A percentile compares a stretch with the other conserved stretches of the same genome.
phyloP scores from a whole-genome alignment of 2,113 vertebrate genomes.

The Petrocephalus microphthalmus region DNA sequence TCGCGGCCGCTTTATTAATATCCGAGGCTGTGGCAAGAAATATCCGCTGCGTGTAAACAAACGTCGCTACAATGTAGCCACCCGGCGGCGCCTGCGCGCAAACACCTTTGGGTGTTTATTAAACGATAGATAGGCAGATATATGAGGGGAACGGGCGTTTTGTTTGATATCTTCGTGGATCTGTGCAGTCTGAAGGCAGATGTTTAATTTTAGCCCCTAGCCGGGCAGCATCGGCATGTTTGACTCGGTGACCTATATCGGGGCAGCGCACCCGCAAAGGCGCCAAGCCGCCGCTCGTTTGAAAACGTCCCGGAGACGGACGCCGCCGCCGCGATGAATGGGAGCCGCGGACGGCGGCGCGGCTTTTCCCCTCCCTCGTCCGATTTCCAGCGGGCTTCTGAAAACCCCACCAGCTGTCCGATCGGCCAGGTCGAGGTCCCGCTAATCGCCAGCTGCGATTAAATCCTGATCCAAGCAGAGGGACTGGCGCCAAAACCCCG shows the following conservation, averaged over 20 bases:
- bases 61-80: background rate
- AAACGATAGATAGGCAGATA: background rate
- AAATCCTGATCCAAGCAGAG: background rate
- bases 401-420: background rate
- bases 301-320: conserved; percentile 44
- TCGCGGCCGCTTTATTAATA: conserved; percentile 15
- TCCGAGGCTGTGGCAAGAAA: conserved; percentile 18
- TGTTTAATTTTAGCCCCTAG: background rate
- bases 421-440: background rate
- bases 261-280: conserved; percentile 59
- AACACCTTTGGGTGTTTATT: background rate
- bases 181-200: background rate
- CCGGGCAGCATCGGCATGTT: background rate
- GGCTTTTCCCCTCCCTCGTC: background rate
- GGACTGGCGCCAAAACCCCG: background rate
- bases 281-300: conserved; percentile 63
- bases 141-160: background rate
- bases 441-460: background rate
- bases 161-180: background rate
- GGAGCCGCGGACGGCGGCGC: background rate
- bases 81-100: background rate
- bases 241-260: conserved; percentile 63
- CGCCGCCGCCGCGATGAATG: conserved; percentile 13
- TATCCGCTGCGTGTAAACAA: background rate
- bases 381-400: no score